Evolutionary conservation across 2,888 invertebrate species (phyloP).

Genomic region (Tupiocoris notatus): DNA sequence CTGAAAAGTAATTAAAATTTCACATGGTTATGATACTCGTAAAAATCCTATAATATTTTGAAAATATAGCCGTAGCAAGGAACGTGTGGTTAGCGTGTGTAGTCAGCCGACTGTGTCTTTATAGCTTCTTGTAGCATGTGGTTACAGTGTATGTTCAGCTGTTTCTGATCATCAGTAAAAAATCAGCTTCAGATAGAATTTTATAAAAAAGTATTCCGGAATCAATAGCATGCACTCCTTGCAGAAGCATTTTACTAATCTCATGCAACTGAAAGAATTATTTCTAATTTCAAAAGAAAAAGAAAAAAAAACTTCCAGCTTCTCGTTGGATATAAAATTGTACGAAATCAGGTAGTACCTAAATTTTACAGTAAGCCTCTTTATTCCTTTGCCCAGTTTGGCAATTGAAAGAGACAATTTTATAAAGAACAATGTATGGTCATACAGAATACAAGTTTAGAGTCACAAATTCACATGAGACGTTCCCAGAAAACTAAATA

Average conservation of each 20-base stretch:
- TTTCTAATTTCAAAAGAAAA: slow-evolving; percentile 3
- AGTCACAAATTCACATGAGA: slow-evolving; percentile 10
- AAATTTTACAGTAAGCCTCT: slow-evolving; percentile 23
- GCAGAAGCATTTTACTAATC: slow-evolving; percentile 31
- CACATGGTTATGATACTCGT: neutral
- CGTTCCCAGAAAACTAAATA: neutral
- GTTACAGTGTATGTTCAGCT: neutral
- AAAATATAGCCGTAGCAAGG: neutral
- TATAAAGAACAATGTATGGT: neutral
- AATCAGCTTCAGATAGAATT: neutral
- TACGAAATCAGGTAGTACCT: slow-evolving; percentile 28
- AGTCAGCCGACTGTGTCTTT: neutral
- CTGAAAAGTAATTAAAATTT: neutral
- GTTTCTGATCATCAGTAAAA: neutral
- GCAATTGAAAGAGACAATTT: neutral
- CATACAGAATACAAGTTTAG: neutral
- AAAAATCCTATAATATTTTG: neutral
- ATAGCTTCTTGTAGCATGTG: neutral
- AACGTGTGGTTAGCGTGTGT: neutral
- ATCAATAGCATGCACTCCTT: slow-evolving; percentile 31
- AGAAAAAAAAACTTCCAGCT: slow-evolving; percentile 19
- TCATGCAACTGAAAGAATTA: slow-evolving; percentile 29
- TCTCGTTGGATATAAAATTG: slow-evolving; percentile 8
- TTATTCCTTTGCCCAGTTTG: neutral
- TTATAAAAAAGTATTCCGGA: neutral